Percentiles rank a stretch among this genome's conserved stretches.
phyloP scores from a whole-genome alignment of 2,113 vertebrate genomes.

The Poecilia latipinna region DNA sequence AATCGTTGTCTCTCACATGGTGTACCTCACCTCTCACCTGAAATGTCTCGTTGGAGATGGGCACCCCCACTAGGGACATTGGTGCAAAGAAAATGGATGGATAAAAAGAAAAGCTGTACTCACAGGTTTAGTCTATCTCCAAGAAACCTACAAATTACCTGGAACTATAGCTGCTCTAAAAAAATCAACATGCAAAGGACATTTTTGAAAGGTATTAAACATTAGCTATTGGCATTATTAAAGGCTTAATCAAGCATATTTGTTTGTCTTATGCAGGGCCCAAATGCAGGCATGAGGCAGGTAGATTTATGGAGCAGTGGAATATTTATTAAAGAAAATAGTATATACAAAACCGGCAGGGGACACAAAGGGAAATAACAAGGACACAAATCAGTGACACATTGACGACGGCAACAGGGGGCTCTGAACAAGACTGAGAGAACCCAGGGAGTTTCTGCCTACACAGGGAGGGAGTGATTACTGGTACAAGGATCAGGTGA shows the following conservation, averaged over 20 bases:
- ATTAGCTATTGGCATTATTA: no score
- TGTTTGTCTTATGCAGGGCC: not conserved
- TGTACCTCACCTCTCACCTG: no score
- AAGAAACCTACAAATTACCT: no score
- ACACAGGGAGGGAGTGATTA: not conserved
- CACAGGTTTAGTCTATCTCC: no score
- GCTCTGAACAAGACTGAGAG: not conserved
- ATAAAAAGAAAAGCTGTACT: no score
- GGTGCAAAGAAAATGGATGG: no score
- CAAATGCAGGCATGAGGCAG: not conserved
- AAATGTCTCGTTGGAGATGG: no score
- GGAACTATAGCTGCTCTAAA: not conserved
- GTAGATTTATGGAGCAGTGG: not conserved
- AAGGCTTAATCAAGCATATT: not conserved
- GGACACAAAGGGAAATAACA: not conserved
- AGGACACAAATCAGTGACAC: not conserved
- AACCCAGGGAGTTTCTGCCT: not conserved
- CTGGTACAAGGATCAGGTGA: not conserved
- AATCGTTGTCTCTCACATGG: not conserved
- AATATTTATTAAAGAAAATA: not conserved
- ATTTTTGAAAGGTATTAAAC: no score
- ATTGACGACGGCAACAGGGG: not conserved
- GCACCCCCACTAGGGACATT: no score
- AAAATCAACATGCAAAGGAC: no score
- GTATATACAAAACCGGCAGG: not conserved